phyloP scores from a whole-genome alignment of 2,113 vertebrate species.

The Brachyhypopomus gauderio region DNA sequence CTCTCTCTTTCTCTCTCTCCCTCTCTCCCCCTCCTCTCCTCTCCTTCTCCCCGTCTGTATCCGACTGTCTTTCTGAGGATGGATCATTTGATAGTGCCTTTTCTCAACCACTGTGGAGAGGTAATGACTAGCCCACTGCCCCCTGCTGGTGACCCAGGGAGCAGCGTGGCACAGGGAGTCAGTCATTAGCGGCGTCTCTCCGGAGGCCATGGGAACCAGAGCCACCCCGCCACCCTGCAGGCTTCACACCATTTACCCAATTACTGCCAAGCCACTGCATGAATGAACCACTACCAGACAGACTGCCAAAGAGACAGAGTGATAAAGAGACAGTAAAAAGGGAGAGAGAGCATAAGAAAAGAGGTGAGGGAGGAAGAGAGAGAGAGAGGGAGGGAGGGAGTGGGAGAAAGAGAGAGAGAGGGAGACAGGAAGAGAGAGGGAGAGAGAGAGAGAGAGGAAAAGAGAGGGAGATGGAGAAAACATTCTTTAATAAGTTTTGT shows the following conservation, averaged over 20 bases:
- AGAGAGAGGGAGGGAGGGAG: too few species aligned
- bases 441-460: too few species aligned
- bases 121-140: slow-evolving; percentile 72
- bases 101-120: slow-evolving; percentile 60
- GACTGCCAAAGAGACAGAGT: slow-evolving; percentile 62
- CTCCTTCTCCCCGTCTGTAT: not conserved
- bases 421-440: too few species aligned
- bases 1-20: slow-evolving; percentile 23
- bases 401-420: not conserved
- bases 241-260: slow-evolving; percentile 69
- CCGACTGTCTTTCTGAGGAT: slow-evolving; percentile 27
- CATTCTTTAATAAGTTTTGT: not conserved
- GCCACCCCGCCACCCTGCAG: slow-evolving; percentile 59
- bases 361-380: too few species aligned
- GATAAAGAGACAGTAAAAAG: not conserved
- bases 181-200: slow-evolving; percentile 70
- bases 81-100: slow-evolving; percentile 47
- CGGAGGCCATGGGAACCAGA: slow-evolving; percentile 61
- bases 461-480: too few species aligned
- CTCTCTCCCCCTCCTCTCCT: slow-evolving; percentile 29
- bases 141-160: slow-evolving; percentile 67
- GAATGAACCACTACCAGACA: slow-evolving; percentile 64
- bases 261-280: slow-evolving; percentile 70
- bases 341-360: too few species aligned
- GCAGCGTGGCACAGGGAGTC: slow-evolving; percentile 65